Evolutionary conservation across 1,140 invertebrate genomes (phyloP).

Genomic region (Cydia strobilella): DNA sequence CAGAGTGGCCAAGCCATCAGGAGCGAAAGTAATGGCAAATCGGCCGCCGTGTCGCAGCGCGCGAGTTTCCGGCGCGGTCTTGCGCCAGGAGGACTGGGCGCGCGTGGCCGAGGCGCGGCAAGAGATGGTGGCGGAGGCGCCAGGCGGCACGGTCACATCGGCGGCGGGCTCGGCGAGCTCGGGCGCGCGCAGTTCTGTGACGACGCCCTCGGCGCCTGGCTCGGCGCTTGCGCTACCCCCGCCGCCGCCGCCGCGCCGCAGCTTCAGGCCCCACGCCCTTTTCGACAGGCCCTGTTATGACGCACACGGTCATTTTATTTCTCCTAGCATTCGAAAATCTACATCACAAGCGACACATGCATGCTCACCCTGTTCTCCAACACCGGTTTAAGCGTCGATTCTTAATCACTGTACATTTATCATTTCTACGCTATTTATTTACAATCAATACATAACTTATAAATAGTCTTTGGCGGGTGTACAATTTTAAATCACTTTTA

Average conservation of each 20-base stretch:
- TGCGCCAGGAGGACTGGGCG: conserved; percentile 80
- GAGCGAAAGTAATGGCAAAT: conserved; percentile 70
- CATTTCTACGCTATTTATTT: conserved; percentile 58
- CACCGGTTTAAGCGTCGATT: conserved; percentile 33
- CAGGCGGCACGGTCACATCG: conserved; percentile 65
- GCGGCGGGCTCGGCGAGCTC: conserved; percentile 68
- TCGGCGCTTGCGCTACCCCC: conserved; percentile 46
- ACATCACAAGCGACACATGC: conserved; percentile 60
- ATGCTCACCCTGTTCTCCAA: conserved; percentile 58
- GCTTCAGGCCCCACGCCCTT: conserved; percentile 81
- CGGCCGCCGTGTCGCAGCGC: conserved; percentile 78
- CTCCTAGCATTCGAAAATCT: conserved; percentile 2
- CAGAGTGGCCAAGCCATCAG: conserved; percentile 78
- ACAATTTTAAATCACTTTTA: conserved; percentile 54
- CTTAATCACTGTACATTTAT: conserved; percentile 43
- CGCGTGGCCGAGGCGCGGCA: conserved; percentile 68
- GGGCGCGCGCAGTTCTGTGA: conserved; percentile 70
- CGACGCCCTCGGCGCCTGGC: conserved; percentile 60
- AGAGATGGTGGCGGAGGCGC: conserved; percentile 59
- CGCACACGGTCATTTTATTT: conserved; percentile 44
- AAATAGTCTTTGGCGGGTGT: conserved; percentile 52
- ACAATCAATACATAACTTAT: conserved; percentile 63
- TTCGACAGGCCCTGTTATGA: conserved; percentile 67
- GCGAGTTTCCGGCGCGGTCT: conserved; percentile 79
- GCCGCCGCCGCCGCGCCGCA: conserved; percentile 60